Evolutionary conservation across 2,797 vertebrate genomes (phyloP).

Genomic region (Lepilemur ruficaudatus): DNA sequence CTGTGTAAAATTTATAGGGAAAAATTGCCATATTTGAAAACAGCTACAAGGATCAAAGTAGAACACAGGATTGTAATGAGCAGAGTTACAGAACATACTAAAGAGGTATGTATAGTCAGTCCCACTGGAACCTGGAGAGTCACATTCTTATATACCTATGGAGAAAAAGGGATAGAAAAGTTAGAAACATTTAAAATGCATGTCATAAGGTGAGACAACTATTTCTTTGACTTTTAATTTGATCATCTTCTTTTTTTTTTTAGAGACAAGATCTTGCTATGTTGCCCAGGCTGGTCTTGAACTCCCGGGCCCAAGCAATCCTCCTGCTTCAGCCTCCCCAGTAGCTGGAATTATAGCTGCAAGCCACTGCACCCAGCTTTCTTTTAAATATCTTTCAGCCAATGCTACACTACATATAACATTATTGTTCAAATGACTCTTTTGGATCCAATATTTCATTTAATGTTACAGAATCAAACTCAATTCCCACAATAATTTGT

Average conservation of each 20-base stretch:
- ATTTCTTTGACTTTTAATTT: slow-evolving; percentile 7
- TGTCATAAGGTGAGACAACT: background rate
- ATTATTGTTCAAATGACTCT: slow-evolving; percentile 13
- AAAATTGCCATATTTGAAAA: slow-evolving; percentile 87
- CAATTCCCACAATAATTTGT: background rate
- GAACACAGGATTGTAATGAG: slow-evolving; percentile 89
- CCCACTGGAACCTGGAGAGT: slow-evolving; percentile 91
- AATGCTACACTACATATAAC: slow-evolving; percentile 4
- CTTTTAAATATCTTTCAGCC: background rate
- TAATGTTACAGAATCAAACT: slow-evolving; percentile 41
- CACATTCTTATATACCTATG: slow-evolving; percentile 71
- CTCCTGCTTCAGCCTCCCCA: background rate
- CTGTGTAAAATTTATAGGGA: slow-evolving; percentile 53
- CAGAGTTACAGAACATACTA: slow-evolving; percentile 89
- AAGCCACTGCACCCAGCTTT: background rate
- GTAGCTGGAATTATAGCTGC: background rate
- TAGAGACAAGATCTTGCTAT: background rate
- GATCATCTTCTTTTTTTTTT: background rate
- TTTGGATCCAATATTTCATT: slow-evolving; percentile 19
- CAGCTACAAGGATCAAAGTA: slow-evolving; percentile 84
- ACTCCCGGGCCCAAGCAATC: background rate
- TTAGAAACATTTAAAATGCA: background rate
- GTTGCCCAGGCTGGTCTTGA: background rate
- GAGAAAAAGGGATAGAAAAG: slow-evolving; percentile 32
- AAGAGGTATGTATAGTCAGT: slow-evolving; percentile 83